phyloP scores from a whole-genome alignment of 1,140 invertebrate species.

The Magallana ariakensis region DNA sequence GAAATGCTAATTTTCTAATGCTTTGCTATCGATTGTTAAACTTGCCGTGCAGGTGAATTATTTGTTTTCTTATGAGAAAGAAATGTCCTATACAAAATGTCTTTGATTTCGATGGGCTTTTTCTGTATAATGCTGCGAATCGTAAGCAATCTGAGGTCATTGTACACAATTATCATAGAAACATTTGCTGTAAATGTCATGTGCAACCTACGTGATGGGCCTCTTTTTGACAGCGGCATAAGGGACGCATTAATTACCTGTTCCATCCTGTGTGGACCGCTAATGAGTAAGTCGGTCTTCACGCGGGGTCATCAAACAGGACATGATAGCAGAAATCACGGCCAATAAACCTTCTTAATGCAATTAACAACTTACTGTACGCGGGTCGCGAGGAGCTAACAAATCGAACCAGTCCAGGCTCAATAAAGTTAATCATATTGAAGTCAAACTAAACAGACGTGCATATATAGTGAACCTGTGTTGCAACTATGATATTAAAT shows the following conservation, averaged over 20 bases:
- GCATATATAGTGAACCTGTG: no score
- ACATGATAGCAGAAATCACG: conserved; percentile 10
- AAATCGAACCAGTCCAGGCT: no score
- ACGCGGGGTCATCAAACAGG: conserved; percentile 2
- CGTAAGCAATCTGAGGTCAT: neutral
- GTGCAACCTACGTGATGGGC: neutral
- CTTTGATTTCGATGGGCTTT: no score
- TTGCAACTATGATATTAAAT: no score
- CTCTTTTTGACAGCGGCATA: neutral
- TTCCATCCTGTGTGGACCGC: neutral
- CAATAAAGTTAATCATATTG: no score
- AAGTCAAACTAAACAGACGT: no score
- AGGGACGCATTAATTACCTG: conserved; percentile 15
- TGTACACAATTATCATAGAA: neutral
- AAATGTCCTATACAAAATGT: no score
- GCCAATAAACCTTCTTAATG: neutral
- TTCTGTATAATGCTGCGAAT: no score
- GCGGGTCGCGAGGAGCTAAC: no score
- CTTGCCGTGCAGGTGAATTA: no score
- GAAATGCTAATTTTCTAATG: neutral
- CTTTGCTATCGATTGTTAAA: neutral
- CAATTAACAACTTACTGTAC: no score
- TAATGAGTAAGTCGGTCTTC: neutral
- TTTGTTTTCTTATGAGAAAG: no score
- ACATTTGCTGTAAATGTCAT: conserved; percentile 31